phyloP scores from a whole-genome alignment of 1,140 invertebrate genomes.

The Drosophila kikkawai region DNA sequence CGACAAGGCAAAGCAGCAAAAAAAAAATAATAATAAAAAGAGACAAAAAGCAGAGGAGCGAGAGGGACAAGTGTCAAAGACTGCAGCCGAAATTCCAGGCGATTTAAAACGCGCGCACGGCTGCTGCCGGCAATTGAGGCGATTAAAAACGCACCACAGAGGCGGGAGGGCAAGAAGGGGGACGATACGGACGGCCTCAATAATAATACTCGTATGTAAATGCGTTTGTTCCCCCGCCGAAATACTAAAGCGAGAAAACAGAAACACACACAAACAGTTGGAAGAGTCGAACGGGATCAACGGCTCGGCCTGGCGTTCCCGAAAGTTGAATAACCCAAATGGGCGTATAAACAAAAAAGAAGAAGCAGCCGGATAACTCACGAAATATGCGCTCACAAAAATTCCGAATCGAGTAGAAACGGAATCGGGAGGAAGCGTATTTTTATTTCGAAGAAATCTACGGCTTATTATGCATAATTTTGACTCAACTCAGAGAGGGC shows the following conservation, averaged over 20 bases:
- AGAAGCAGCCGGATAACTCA: conserved; percentile 1
- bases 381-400: conserved; percentile 13
- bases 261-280: conserved; percentile 31
- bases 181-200: conserved; percentile 15
- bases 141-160: conserved; percentile 45
- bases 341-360: conserved; percentile 70
- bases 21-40: neutral
- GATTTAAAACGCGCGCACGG: conserved; percentile 46
- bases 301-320: conserved; percentile 66
- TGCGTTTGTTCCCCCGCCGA: conserved; percentile 72
- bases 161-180: neutral
- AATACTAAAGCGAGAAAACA: conserved; percentile 51
- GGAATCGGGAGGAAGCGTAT: conserved; percentile 2
- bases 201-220: conserved; percentile 67
- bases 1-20: conserved; percentile 13
- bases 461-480: conserved; percentile 59
- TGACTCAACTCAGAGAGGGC: conserved; percentile 6
- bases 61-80: conserved; percentile 42
- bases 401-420: conserved; percentile 19
- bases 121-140: conserved; percentile 49
- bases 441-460: conserved; percentile 36
- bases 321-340: conserved; percentile 82
- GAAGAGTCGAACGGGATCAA: conserved; percentile 79
- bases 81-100: conserved; percentile 66
- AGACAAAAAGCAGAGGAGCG: too few relatives aligned